A percentile compares a stretch with the other conserved stretches of the same genome.
These are phyloP conservation scores for Denticeps clupeoides DNA, from an alignment of 2,797 vertebrate genomes.

Conservation along the genomic window DNA sequence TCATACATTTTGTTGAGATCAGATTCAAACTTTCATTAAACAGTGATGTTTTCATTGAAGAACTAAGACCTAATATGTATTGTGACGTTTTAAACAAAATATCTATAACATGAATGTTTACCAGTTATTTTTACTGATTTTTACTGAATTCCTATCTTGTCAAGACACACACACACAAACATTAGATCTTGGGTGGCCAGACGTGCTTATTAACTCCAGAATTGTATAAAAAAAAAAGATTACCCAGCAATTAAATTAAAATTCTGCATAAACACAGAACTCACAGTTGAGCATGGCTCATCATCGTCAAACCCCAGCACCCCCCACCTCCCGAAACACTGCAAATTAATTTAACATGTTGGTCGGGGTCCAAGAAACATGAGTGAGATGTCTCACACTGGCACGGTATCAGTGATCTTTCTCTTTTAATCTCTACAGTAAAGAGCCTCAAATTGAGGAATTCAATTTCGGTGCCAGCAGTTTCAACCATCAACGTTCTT, in stretches of 20 bases:
- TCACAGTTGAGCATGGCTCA: constrained; percentile 18
- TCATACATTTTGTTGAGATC: no score
- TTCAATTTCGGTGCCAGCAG: constrained; percentile 23
- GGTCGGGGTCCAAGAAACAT: constrained; percentile 11
- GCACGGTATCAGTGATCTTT: constrained; percentile 14
- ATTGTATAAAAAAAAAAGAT: neutral
- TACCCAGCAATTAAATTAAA: constrained; percentile 13
- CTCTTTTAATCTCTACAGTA: constrained; percentile 24
- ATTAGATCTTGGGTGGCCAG: no score
- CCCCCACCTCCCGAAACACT: neutral
- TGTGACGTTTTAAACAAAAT: no score
- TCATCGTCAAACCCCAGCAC: constrained; percentile 10
- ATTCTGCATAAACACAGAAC: constrained; percentile 18
- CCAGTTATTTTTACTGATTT: no score
- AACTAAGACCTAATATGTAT: no score
- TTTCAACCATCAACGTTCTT: constrained; percentile 22
- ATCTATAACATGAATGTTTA: no score
- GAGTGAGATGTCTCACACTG: constrained; percentile 19
- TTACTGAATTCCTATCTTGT: no score
- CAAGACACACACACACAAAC: no score
- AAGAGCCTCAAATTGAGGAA: constrained; percentile 25
- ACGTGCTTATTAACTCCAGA: neutral
- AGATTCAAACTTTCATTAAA: no score
- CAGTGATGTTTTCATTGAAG: no score
- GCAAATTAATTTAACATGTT: constrained; percentile 22